Conservation (phyloP, 2,797 vertebrate species). For the Anas flavirostris region DNA sequence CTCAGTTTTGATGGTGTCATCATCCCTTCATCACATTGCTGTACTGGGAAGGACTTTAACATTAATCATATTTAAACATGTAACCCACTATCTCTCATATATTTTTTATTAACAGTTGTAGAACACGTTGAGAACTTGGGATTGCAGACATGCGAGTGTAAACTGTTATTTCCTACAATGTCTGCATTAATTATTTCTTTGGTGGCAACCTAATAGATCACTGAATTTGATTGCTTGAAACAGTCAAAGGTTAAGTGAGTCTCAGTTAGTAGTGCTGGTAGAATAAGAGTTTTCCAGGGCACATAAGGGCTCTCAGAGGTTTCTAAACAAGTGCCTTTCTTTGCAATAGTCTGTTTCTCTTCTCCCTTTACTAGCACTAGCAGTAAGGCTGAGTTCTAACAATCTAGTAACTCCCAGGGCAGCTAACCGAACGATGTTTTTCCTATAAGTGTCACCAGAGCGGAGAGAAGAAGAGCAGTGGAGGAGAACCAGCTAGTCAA, state of each 20-base stretch:
- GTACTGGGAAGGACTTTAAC: not conserved
- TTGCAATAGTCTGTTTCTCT: not conserved
- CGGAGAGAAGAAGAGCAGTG: not conserved
- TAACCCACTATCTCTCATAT: not conserved
- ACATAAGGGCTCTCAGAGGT: not conserved
- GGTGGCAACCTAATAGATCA: not conserved
- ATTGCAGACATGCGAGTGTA: not conserved
- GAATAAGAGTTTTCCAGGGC: not conserved
- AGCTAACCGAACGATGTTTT: not conserved
- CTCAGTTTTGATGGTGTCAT: not conserved
- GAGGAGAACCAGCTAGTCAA: conserved; percentile 31
- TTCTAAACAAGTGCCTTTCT: not conserved
- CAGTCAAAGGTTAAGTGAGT: conserved; percentile 14
- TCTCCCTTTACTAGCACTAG: not conserved
- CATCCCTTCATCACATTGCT: not conserved
- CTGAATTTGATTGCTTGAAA: not conserved
- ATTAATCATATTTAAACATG: not conserved
- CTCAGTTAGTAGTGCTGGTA: not conserved
- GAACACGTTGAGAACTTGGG: not conserved
- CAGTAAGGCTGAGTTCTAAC: not conserved
- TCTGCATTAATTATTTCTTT: conserved; percentile 8
- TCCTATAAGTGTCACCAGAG: not conserved
- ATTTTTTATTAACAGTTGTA: not conserved
- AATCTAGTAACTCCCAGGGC: not conserved
- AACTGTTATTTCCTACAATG: not conserved